Percentiles rank a stretch among this genome's conserved stretches.
Evolutionary conservation across 2,113 vertebrate genomes (phyloP).

Genomic region (Scalopus aquaticus): DNA sequence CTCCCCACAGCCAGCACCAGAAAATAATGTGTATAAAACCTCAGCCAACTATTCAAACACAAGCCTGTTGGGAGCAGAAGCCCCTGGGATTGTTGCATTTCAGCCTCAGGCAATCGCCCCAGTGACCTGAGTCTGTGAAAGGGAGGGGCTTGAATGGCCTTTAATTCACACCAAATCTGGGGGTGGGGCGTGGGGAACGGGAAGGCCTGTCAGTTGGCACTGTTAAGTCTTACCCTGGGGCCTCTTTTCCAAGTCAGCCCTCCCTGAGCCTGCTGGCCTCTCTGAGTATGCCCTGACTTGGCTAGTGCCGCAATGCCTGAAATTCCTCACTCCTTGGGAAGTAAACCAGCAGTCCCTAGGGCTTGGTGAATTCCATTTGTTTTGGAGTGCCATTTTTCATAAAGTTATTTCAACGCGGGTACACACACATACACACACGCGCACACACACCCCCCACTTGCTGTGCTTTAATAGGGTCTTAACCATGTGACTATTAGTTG

Average conservation of each 20-base stretch:
- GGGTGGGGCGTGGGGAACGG: not conserved
- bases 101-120: conserved; percentile 48
- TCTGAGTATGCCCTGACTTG: not conserved
- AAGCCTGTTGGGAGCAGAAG: conserved; percentile 37
- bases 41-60: conserved; percentile 66
- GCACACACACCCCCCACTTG: not conserved
- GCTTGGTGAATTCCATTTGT: not conserved
- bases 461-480: not conserved
- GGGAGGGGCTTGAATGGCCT: conserved; percentile 64
- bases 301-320: not conserved
- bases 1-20: not conserved
- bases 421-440: no score
- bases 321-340: conserved; percentile 46
- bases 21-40: conserved; percentile 57
- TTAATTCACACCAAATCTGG: conserved; percentile 51
- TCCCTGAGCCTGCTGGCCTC: not conserved
- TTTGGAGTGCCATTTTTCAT: conserved; percentile 8
- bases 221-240: conserved; percentile 14
- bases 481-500: not conserved
- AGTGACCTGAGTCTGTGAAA: not conserved
- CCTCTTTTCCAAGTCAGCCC: not conserved
- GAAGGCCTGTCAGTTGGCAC: conserved; percentile 49
- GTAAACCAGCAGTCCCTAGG: not conserved
- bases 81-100: not conserved
- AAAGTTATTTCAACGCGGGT: not conserved